Conservation (phyloP, 2,797 vertebrate species). For the Coracias cyanogaster region DNA sequence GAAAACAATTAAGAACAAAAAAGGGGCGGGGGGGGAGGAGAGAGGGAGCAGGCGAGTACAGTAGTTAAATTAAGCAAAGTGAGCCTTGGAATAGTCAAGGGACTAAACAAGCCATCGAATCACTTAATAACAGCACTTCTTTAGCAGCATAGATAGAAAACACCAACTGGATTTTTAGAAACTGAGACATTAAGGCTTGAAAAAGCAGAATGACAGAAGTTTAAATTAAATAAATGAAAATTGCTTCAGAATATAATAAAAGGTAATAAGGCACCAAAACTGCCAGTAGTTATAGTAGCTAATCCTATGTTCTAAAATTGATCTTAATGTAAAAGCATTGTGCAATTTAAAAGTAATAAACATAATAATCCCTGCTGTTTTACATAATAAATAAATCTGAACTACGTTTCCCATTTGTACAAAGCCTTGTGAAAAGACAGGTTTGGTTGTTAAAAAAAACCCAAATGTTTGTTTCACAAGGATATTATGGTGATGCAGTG, state of each 20-base stretch:
- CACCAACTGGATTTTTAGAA: conserved; percentile 47
- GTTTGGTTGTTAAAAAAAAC: conserved; percentile 16
- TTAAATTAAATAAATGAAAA: conserved; percentile 78
- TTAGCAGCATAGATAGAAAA: conserved; percentile 36
- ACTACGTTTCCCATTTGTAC: conserved; percentile 24
- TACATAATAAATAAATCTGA: conserved; percentile 72
- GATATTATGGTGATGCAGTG: conserved; percentile 33
- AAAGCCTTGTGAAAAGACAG: conserved; percentile 18
- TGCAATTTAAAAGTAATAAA: conserved; percentile 70
- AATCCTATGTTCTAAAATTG: conserved; percentile 72
- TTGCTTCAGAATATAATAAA: conserved; percentile 70
- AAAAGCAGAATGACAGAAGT: conserved; percentile 47
- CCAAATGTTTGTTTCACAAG: conserved; percentile 49
- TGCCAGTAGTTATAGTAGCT: conserved; percentile 65
- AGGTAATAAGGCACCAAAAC: conserved; percentile 73
- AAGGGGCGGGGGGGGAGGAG: conserved; percentile 20
- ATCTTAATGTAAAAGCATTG: conserved; percentile 68
- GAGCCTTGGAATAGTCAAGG: conserved; percentile 65
- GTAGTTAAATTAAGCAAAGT: conserved; percentile 71
- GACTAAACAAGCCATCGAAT: conserved; percentile 70
- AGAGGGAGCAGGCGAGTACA: conserved; percentile 33
- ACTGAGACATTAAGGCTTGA: conserved; percentile 36
- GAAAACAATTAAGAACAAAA: conserved; percentile 75
- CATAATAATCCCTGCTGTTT: conserved; percentile 60
- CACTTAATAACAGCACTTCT: conserved; percentile 64